Base-by-base conservation (phyloP, 2,113 vertebrate species). In the Saccopteryx leptura region DNA sequence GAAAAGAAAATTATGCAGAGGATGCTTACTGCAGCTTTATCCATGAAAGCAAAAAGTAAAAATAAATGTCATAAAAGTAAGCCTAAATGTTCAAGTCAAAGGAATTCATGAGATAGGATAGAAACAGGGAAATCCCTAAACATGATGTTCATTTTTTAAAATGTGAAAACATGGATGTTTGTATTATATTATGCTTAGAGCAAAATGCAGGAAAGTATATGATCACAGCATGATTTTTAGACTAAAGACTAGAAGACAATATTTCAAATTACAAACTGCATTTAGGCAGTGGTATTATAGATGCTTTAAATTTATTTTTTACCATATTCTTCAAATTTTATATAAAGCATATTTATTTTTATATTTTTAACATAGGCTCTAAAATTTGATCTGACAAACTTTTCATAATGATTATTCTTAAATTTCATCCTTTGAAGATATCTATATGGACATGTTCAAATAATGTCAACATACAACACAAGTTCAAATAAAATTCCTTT, bases 1-100 rank as follows among this genome's bases (percentile, higher is more conserved):
- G 86, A 89, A 95, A 93, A 90, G 81, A 88, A 94, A 91, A 90
- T 89, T 86, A 95, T 89, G 91, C 68, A 93, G 52, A 97, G 52
- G 66, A 97, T 74, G 69, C 78, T 96, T 82, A 95, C 72, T 88
- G 63, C 19, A 96, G 88, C 65, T 91, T 93, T 89, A 93, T 58
- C 56, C 52, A 92, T 10, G 88, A 93, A 94, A 80, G 31, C 14
- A 84, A 88, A 90, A 60, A 75, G n/a, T 19, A 84, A 71, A 80
- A 72, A 52, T 21, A 88, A 92, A 54, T 56, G 7, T 13, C 63
- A 61, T 93, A 82, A 71, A 96, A 93, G 92, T 89, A 63, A 95
- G 58, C 11, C 33, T 69, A 69, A 71, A 88, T 79, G 76, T 88
- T 78, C 72, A 94, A 68, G 58, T 95, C 50, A 92, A 90, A 89